Evolutionary conservation across 2,113 vertebrate genomes (phyloP).

Genomic region (Phalacrocorax brasilianus): DNA sequence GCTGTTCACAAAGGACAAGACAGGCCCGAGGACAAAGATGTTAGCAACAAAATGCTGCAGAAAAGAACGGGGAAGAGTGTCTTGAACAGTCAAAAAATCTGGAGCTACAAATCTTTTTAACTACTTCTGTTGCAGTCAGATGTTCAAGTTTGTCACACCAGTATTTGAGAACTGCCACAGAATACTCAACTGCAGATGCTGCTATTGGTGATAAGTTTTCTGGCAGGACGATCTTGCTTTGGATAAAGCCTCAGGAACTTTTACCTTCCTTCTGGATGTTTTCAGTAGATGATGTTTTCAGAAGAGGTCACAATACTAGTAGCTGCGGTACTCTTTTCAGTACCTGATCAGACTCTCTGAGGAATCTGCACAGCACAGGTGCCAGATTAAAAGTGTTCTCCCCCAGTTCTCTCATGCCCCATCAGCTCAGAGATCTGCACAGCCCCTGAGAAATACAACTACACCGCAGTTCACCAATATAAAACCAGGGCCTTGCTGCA

Average conservation of each 20-base stretch:
- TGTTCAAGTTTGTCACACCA: background rate
- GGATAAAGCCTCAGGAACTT: background rate
- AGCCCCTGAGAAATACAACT: background rate
- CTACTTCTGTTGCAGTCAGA: background rate
- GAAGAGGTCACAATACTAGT: background rate
- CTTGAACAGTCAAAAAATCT: background rate
- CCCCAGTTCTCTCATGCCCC: background rate
- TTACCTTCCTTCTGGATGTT: background rate
- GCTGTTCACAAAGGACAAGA: background rate
- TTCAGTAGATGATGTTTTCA: background rate
- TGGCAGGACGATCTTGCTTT: background rate
- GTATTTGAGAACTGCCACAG: background rate
- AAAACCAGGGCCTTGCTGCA: background rate
- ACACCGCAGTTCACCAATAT: accelerated
- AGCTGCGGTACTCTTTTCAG: background rate
- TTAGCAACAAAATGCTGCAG: background rate
- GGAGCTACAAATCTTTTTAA: background rate
- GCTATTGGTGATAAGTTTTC: accelerated
- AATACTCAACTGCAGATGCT: background rate
- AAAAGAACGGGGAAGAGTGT: background rate
- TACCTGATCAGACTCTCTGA: background rate
- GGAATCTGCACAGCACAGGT: background rate
- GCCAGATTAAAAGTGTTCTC: background rate
- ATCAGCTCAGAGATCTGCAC: background rate
- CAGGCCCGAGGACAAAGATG: background rate